Conservation (phyloP, 1,140 invertebrate species). For the Nylanderia fulva region DNA sequence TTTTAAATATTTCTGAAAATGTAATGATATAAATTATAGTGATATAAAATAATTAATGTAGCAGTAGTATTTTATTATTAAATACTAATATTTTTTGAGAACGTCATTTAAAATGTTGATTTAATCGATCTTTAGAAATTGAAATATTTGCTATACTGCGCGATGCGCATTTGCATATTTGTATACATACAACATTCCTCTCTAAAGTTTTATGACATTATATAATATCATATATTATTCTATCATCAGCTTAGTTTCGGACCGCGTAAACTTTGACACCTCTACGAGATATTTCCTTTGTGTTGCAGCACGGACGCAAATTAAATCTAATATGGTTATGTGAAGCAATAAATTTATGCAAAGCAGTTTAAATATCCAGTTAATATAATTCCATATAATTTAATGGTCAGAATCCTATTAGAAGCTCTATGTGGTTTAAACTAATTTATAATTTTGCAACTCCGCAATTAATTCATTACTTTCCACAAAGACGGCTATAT, state of each 20-base stretch:
- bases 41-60: too few relatives aligned
- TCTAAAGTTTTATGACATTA: too few relatives aligned
- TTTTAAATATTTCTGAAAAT: background rate
- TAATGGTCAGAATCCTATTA: constrained; percentile 44
- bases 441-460: constrained; percentile 47
- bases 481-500: background rate
- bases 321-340: constrained; percentile 42
- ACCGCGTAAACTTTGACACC: constrained; percentile 54
- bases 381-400: constrained; percentile 57
- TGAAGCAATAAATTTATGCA: constrained; percentile 55
- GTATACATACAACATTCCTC: too few relatives aligned
- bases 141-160: background rate
- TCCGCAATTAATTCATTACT: constrained; percentile 26
- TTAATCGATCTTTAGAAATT: constrained; percentile 9
- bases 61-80: background rate
- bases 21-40: too few relatives aligned
- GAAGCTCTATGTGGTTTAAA: constrained; percentile 17
- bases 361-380: constrained; percentile 58
- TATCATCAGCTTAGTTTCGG: constrained; percentile 41
- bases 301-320: constrained; percentile 32
- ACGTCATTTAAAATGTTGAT: constrained; percentile 3
- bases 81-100: constrained; percentile 10
- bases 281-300: constrained; percentile 51
- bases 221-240: background rate
- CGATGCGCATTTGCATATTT: too few relatives aligned